phyloP scores from a whole-genome alignment of 30 jellyfish, hydroid and myxozoan species.

The Aurelia aurita region DNA sequence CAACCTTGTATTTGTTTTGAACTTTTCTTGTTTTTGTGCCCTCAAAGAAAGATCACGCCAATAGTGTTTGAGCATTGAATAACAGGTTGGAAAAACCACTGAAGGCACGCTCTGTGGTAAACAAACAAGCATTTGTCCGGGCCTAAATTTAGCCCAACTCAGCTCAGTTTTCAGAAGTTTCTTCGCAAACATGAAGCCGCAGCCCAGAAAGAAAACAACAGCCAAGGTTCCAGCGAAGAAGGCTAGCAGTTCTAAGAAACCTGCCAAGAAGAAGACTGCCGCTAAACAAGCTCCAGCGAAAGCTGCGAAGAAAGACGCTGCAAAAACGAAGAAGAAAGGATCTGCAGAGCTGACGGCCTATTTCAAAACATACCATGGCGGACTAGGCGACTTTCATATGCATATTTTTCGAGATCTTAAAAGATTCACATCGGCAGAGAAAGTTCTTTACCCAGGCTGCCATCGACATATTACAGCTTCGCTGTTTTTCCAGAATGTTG shows the following conservation, averaged over 20 bases:
- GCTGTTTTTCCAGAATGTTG: constrained; percentile 59
- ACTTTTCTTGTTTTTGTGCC: too few relatives aligned
- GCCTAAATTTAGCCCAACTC: too few relatives aligned
- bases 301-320: not conserved
- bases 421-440: constrained; percentile 37
- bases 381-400: constrained; percentile 76
- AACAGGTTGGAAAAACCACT: too few relatives aligned
- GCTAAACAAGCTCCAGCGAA: not conserved
- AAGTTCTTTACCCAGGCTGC: constrained; percentile 90
- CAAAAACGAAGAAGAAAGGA: constrained; percentile 18
- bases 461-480: constrained; percentile 89
- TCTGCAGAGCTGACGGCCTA: constrained; percentile 56
- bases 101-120: too few relatives aligned
- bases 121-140: too few relatives aligned
- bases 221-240: constrained; percentile 27
- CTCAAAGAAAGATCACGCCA: too few relatives aligned
- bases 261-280: not conserved
- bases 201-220: constrained; percentile 4
- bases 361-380: constrained; percentile 75
- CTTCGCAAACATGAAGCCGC: constrained; percentile 4
- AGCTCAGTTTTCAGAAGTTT: not conserved
- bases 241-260: not conserved
- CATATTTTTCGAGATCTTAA: constrained; percentile 66
- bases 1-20: too few relatives aligned
- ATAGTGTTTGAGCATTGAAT: too few relatives aligned